Percentiles rank a stretch among this genome's conserved stretches.
Conservation (phyloP, 2,888 invertebrate genomes). For the Leucoma salicis region DNA sequence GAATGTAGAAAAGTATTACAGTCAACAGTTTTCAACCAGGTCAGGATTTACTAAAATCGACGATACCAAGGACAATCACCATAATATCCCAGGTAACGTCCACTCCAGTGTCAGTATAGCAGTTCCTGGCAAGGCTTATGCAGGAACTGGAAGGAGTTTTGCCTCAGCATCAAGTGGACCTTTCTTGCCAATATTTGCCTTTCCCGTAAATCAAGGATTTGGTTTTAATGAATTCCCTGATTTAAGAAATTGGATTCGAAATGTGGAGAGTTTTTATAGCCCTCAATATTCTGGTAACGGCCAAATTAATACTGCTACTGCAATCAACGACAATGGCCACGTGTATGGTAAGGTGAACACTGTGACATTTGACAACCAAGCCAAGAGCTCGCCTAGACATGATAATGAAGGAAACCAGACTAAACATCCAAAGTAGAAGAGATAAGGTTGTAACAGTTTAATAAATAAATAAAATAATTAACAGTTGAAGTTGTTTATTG, state of each 20-base stretch:
- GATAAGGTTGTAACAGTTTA: slow-evolving; percentile 2
- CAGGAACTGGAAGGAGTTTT: slow-evolving; percentile 50
- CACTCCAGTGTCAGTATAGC: slow-evolving; percentile 45
- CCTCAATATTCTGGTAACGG: slow-evolving; percentile 40
- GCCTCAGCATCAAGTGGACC: slow-evolving; percentile 38
- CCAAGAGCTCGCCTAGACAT: slow-evolving; percentile 17
- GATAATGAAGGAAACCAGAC: neutral
- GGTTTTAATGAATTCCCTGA: slow-evolving; percentile 26
- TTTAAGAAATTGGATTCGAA: slow-evolving; percentile 49
- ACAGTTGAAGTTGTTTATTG: slow-evolving; percentile 46
- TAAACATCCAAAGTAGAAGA: neutral
- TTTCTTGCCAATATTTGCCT: slow-evolving; percentile 46
- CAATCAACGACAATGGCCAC: slow-evolving; percentile 56
- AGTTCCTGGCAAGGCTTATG: slow-evolving; percentile 41
- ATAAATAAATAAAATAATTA: slow-evolving; percentile 21
- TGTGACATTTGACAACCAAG: slow-evolving; percentile 44
- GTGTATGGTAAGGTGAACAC: slow-evolving; percentile 53
- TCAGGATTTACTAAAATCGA: slow-evolving; percentile 24
- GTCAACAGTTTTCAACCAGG: slow-evolving; percentile 32
- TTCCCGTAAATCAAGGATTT: slow-evolving; percentile 43
- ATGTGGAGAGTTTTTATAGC: slow-evolving; percentile 48
- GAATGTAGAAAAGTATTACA: slow-evolving; percentile 45
- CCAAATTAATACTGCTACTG: slow-evolving; percentile 39
- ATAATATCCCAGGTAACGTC: slow-evolving; percentile 15
- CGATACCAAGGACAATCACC: slow-evolving; percentile 17